Conservation (phyloP, 1,140 invertebrate species). For the Berghia stephanieae region DNA sequence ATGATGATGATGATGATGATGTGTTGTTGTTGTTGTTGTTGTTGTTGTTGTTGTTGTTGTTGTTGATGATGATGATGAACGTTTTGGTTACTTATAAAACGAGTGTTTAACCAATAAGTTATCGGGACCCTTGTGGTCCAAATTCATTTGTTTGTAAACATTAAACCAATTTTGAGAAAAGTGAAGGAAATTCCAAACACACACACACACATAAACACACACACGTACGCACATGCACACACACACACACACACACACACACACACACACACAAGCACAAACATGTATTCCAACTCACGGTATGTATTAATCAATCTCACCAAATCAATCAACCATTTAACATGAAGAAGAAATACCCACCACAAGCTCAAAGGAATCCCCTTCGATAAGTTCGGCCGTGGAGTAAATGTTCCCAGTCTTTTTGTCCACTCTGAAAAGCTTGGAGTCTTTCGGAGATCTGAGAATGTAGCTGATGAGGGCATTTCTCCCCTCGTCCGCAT, state of each 20-base stretch:
- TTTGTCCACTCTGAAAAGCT: constrained; percentile 81
- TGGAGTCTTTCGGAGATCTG: constrained; percentile 73
- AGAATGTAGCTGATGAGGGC: constrained; percentile 83
- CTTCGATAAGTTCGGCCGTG: constrained; percentile 74
- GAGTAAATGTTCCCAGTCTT: constrained; percentile 81
- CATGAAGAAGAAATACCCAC: constrained; percentile 67
- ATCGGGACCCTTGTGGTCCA: too few species aligned
- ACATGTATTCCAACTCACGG: too few species aligned
- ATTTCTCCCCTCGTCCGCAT: constrained; percentile 60
- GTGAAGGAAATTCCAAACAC: background rate
- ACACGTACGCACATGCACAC: background rate
- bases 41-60: too few species aligned
- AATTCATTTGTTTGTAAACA: too few species aligned
- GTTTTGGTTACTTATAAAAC: too few species aligned
- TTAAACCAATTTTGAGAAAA: too few species aligned
- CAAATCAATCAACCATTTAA: too few species aligned
- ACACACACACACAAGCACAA: background rate
- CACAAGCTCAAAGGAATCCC: constrained; percentile 81
- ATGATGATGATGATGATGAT: too few species aligned
- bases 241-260: background rate
- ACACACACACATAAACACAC: background rate
- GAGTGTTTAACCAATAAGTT: too few species aligned
- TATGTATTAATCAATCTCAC: too few species aligned
- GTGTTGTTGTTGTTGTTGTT: too few species aligned
- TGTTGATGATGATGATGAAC: too few species aligned